Percentiles rank a stretch among this genome's conserved stretches.
Evolutionary conservation across 2,797 vertebrate genomes (phyloP).

Genomic region (Artibeus jamaicensis): DNA sequence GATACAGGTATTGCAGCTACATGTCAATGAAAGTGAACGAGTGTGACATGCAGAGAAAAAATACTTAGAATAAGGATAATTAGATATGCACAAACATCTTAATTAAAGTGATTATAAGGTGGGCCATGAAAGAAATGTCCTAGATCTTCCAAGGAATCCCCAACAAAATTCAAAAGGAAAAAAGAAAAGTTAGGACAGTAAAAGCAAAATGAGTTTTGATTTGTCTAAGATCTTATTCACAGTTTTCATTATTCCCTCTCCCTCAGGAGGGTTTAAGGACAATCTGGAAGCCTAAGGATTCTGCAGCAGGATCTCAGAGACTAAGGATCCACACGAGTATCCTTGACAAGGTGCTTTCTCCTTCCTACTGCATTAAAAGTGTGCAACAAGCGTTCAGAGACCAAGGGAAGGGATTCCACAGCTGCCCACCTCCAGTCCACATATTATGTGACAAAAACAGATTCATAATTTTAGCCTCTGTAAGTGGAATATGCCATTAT

Average conservation of each 20-base stretch:
- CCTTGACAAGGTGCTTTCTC: neutral
- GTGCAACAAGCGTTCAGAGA: neutral
- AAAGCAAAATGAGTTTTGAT: neutral
- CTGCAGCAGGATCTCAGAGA: neutral
- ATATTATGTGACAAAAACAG: neutral
- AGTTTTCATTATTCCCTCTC: neutral
- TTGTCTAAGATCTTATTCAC: neutral
- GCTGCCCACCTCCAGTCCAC: neutral
- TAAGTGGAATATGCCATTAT: conserved; percentile 1
- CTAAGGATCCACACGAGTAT: neutral
- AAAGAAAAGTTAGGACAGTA: neutral
- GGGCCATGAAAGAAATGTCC: neutral
- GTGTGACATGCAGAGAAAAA: neutral
- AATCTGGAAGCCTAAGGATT: neutral
- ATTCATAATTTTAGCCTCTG: neutral
- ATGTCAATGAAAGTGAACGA: neutral
- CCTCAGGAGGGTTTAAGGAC: neutral
- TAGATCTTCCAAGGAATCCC: neutral
- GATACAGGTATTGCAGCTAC: neutral
- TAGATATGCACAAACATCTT: neutral
- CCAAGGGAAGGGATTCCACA: neutral
- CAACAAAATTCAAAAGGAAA: neutral
- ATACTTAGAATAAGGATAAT: conserved; percentile 3
- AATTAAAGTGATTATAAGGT: conserved; percentile 28
- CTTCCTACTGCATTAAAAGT: neutral